A percentile compares a stretch with the other conserved stretches of the same genome.
Conservation (phyloP, 2,888 invertebrate genomes). For the Metalampra italica region DNA sequence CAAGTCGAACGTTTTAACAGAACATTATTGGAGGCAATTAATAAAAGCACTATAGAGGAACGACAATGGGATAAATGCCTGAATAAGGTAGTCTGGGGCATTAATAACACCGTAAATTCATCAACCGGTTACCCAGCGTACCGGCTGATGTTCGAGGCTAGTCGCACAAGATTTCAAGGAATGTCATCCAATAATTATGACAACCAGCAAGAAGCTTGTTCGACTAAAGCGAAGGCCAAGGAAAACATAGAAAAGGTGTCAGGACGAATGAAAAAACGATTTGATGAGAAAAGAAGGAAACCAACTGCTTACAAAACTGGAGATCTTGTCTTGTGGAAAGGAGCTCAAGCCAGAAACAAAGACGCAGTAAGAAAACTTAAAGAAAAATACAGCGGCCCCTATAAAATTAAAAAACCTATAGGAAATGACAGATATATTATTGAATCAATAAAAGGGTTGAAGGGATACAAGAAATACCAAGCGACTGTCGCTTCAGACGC, state of each 20-base stretch:
- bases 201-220: background rate
- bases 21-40: constrained; percentile 3
- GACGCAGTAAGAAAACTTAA: background rate
- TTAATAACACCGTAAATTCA: constrained; percentile 17
- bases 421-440: constrained; percentile 2
- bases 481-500: background rate
- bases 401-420: background rate
- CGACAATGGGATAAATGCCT: constrained; percentile 13
- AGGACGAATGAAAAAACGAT: background rate
- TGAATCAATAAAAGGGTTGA: background rate
- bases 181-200: background rate
- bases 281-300: background rate
- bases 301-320: background rate
- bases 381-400: background rate
- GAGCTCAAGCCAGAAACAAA: background rate
- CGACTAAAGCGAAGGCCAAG: background rate
- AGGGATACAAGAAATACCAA: constrained; percentile 1
- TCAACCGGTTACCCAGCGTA: constrained; percentile 10
- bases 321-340: constrained; percentile 1
- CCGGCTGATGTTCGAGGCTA: constrained; percentile 12
- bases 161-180: constrained; percentile 9
- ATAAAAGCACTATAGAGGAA: constrained; percentile 4
- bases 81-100: constrained; percentile 17
- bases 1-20: background rate
- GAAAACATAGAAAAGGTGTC: background rate